These are phyloP conservation scores for Hippocampus barbouri DNA, from an alignment of 2,113 vertebrate genomes.

Conservation along the genomic window DNA sequence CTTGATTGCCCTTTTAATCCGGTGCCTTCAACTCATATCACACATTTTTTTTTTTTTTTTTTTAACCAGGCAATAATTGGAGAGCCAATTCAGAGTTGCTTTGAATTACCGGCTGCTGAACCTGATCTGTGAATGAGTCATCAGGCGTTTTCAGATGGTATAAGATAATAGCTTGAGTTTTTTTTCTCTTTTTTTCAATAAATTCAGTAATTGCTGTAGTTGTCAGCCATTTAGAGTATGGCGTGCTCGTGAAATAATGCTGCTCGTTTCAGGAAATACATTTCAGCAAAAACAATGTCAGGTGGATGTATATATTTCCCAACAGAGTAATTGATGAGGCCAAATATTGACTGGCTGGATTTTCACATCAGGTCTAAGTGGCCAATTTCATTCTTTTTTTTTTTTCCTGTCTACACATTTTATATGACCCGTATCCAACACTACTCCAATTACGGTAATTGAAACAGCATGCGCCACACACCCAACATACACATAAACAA, in stretches of 20 bases:
- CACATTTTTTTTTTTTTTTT: constrained; percentile 22
- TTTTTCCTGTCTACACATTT: too few relatives aligned
- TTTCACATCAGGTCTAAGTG: background rate
- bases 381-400: too few relatives aligned
- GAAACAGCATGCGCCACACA: too few relatives aligned
- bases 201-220: background rate
- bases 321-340: background rate
- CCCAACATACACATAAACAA: too few relatives aligned
- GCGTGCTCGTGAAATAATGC: background rate
- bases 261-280: background rate
- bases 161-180: constrained; percentile 22
- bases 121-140: constrained; percentile 32
- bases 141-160: constrained; percentile 7
- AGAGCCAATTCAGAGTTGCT: constrained; percentile 6
- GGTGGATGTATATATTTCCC: background rate
- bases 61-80: constrained; percentile 1
- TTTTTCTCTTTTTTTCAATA: constrained; percentile 8
- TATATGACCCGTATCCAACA: too few relatives aligned
- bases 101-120: constrained; percentile 21
- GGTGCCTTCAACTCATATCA: constrained; percentile 31
- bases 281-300: background rate
- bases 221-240: too few relatives aligned
- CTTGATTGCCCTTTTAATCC: constrained; percentile 58
- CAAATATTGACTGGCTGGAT: background rate
- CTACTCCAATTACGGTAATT: too few relatives aligned